Evolutionary conservation across 2,113 vertebrate species (phyloP).

Genomic region (Sander lucioperca): DNA sequence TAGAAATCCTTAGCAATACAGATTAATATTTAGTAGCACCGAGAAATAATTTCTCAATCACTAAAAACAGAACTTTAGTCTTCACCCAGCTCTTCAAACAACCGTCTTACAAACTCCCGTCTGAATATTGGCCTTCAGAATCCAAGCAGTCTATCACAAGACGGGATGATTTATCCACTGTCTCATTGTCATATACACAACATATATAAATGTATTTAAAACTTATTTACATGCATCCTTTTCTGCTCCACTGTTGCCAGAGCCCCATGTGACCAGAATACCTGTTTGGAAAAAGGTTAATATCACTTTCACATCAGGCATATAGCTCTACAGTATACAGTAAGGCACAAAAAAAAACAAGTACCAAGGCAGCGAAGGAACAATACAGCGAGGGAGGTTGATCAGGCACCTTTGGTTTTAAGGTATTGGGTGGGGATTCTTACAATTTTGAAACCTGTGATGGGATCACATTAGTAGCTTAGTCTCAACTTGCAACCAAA

Average conservation of each 20-base stretch:
- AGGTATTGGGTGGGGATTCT: slow-evolving; percentile 49
- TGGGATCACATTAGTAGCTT: slow-evolving; percentile 26
- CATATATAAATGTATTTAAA: slow-evolving; percentile 77
- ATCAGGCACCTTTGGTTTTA: slow-evolving; percentile 82
- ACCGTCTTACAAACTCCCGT: slow-evolving; percentile 26
- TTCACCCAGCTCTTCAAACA: slow-evolving; percentile 44
- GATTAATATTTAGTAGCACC: slow-evolving; percentile 60
- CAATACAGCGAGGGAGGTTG: slow-evolving; percentile 52
- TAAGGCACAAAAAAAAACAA: slow-evolving; percentile 57
- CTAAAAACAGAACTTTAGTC: slow-evolving; percentile 57
- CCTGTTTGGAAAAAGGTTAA: slow-evolving; percentile 67
- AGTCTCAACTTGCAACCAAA: slow-evolving; percentile 30
- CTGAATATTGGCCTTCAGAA: slow-evolving; percentile 55
- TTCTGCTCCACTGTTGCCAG: slow-evolving; percentile 71
- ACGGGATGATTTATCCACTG: slow-evolving; percentile 60
- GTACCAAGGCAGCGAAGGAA: slow-evolving; percentile 57
- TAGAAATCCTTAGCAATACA: slow-evolving; percentile 46
- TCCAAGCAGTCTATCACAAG: slow-evolving; percentile 58
- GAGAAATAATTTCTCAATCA: slow-evolving; percentile 55
- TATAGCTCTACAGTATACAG: slow-evolving; percentile 39
- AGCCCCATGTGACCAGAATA: slow-evolving; percentile 71
- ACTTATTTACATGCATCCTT: slow-evolving; percentile 83
- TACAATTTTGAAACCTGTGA: slow-evolving; percentile 24
- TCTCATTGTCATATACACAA: slow-evolving; percentile 77
- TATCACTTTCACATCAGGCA: slow-evolving; percentile 56